Evolutionary conservation across 2,797 vertebrate species (phyloP), one percentile per base, ranked within the genome.

Genomic region (Acrocephalus scirpaceus): DNA sequence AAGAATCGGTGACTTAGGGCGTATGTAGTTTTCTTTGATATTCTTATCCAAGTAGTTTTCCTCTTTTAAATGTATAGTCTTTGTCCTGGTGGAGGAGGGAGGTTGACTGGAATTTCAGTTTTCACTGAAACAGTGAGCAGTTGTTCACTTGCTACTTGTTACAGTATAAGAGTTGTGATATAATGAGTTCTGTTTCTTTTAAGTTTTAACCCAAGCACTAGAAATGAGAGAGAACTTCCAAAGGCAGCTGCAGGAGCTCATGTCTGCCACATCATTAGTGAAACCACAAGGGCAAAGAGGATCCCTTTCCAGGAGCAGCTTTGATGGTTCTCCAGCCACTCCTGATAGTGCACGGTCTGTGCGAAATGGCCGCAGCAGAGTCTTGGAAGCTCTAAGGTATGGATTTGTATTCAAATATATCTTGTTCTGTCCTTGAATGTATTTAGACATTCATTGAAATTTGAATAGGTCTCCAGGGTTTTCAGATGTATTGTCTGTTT

Each of bases 191-290:
- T 96, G 40, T 91, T 38, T 77, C 18, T 96, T 95, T 92, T 40
- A 69, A 99, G 98, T 98, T 95, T 96, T 99, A 90, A 98, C 98
- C 23, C 99, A 99, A 95, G 98, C 98, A 9, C 96, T 99, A 74
- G 99, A 99, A 97, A 99, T 99, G 99, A 99, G 99, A 82, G 98
- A 99, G 91, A 99, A 97, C 95, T 98, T 99, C 91, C 99, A 99
- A 61, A 98, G 97, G 74, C 99, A 99, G 95, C 98, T 99, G 32
- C 99, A 99, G 96, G 99, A 99, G 98, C 99, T 99, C 91, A 99
- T 99, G 99, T 99, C 99, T 45, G 99, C 99, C 79, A 99, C 99
- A 30, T 99, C 98, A 5, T 80, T 99, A 57, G 98, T 97, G 86
- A 98, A 97, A 60, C 98, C 98, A 3, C 98, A 98, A n/a, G 98